phyloP scores from a whole-genome alignment of 2,113 vertebrate species.

The Corythaeola cristata region DNA sequence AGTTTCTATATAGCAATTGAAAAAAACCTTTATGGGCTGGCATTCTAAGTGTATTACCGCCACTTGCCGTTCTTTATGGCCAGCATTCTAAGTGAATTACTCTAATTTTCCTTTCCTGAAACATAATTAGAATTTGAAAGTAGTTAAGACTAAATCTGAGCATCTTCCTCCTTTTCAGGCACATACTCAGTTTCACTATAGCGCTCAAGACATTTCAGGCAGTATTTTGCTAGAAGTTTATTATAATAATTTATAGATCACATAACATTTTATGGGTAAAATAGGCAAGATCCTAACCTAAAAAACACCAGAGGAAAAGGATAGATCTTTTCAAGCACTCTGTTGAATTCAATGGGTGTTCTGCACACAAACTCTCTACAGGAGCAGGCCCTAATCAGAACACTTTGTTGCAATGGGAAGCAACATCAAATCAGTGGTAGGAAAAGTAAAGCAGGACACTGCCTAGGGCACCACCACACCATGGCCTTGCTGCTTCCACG shows the following conservation, averaged over 20 bases:
- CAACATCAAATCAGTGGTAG: background rate
- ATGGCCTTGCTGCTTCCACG: background rate
- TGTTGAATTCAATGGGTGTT: background rate
- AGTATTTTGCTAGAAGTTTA: background rate
- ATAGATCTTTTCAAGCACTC: background rate
- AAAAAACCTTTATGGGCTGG: background rate
- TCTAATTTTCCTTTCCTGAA: background rate
- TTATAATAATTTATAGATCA: background rate
- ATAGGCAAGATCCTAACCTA: background rate
- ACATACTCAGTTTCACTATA: background rate
- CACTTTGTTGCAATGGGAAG: background rate
- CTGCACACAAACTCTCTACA: background rate
- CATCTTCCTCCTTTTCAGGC: background rate
- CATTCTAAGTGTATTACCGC: background rate
- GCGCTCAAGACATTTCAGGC: background rate
- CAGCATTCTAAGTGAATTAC: background rate
- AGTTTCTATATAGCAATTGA: background rate
- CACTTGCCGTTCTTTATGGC: background rate
- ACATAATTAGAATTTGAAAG: background rate
- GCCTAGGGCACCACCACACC: background rate
- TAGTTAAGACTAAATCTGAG: background rate
- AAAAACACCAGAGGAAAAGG: background rate
- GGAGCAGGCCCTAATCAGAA: background rate
- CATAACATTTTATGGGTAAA: background rate
- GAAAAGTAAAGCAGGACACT: background rate